Evolutionary conservation across 1,140 invertebrate genomes (phyloP).

Genomic region (Maniola jurtina): DNA sequence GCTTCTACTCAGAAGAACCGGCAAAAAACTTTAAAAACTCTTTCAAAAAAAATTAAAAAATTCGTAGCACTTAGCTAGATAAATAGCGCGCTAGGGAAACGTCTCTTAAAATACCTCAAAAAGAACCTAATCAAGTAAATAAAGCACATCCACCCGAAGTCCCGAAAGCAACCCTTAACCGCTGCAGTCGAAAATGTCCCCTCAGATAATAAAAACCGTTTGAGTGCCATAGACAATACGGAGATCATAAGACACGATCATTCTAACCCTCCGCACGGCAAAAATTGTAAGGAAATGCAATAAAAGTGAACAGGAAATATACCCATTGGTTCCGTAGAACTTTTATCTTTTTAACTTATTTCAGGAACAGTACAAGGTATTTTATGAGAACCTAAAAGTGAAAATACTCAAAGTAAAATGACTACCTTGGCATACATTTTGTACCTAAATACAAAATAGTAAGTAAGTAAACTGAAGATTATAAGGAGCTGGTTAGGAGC

Average conservation of each 20-base stretch:
- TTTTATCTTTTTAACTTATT: background rate
- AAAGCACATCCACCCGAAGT: slow-evolving; percentile 19
- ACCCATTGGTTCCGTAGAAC: background rate
- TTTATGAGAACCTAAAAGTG: no score
- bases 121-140: slow-evolving; percentile 3
- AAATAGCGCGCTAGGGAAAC: no score
- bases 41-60: no score
- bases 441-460: no score
- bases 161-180: slow-evolving; percentile 64
- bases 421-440: no score
- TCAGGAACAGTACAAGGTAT: no score
- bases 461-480: no score
- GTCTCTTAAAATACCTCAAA: background rate
- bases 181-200: slow-evolving; percentile 65
- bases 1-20: no score
- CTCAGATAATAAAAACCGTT: slow-evolving; percentile 74
- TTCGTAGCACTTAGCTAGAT: no score
- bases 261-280: slow-evolving; percentile 21
- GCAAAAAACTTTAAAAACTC: no score
- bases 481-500: no score
- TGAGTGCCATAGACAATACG: slow-evolving; percentile 66
- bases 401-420: no score
- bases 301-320: slow-evolving; percentile 3
- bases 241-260: slow-evolving; percentile 45
- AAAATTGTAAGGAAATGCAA: slow-evolving; percentile 9